Conservation (phyloP, 2,113 vertebrate species). For the Erythrocebus patas region DNA sequence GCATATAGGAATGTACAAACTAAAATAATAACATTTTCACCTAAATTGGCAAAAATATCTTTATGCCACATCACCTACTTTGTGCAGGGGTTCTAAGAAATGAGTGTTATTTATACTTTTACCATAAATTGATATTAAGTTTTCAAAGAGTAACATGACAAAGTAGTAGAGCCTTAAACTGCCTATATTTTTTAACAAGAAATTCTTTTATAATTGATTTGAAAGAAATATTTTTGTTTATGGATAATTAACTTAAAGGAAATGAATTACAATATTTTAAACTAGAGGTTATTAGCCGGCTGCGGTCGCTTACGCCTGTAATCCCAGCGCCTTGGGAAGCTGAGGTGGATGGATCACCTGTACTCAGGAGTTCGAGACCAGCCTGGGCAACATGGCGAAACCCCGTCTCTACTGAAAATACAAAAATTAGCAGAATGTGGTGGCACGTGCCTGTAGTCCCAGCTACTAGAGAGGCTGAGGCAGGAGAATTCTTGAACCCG, state of each 20-base stretch:
- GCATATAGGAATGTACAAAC: neutral
- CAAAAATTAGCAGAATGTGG: too few species aligned
- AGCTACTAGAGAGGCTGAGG: too few species aligned
- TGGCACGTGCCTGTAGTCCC: too few species aligned
- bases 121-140: neutral
- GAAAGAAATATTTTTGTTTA: neutral
- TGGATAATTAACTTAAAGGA: neutral
- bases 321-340: too few species aligned
- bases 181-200: neutral
- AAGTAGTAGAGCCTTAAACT: neutral
- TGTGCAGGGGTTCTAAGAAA: neutral
- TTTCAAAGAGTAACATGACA: neutral
- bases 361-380: too few species aligned
- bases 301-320: too few species aligned
- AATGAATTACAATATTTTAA: neutral
- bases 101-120: constrained; percentile 14
- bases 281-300: neutral
- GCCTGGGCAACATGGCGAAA: too few species aligned
- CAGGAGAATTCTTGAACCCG: too few species aligned
- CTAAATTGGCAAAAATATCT: neutral
- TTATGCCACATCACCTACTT: neutral
- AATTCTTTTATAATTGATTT: constrained; percentile 20
- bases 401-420: too few species aligned
- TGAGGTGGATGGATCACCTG: too few species aligned
- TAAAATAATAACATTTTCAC: constrained; percentile 2